Percentiles rank a stretch among this genome's conserved stretches.
Evolutionary conservation across 2,113 vertebrate species (phyloP).

Genomic region (Macrotis lagotis): DNA sequence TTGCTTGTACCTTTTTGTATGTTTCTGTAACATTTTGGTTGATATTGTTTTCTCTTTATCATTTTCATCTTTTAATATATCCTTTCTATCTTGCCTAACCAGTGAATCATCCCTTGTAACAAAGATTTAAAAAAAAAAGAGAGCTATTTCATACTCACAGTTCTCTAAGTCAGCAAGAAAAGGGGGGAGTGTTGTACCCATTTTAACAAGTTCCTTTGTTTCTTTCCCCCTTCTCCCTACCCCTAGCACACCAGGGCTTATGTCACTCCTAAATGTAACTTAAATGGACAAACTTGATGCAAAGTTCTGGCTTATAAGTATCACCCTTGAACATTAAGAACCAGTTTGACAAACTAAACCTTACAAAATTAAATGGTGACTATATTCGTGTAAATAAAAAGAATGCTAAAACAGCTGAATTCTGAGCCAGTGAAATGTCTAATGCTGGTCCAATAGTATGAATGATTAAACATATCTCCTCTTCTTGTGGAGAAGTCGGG

Average conservation of each 20-base stretch:
- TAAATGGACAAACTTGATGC: not conserved
- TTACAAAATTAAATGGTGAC: not conserved
- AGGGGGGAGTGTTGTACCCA: not conserved
- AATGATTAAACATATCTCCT: not conserved
- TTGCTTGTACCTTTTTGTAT: not conserved
- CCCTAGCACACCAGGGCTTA: not conserved
- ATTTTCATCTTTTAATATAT: not conserved
- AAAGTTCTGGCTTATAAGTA: not conserved
- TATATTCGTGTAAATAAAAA: not conserved
- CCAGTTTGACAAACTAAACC: not conserved
- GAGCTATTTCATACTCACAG: not conserved
- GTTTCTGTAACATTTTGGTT: not conserved
- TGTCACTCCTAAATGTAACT: not conserved
- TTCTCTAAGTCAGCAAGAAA: not conserved
- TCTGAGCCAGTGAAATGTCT: not conserved
- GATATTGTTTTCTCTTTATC: not conserved
- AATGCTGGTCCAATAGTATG: not conserved
- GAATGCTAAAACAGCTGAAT: not conserved
- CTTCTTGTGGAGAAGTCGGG: not conserved
- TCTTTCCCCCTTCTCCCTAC: not conserved
- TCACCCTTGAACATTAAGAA: not conserved
- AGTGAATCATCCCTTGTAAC: not conserved
- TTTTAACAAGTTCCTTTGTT: not conserved
- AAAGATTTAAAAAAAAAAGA: not conserved
- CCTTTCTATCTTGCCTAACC: not conserved